phyloP scores from a whole-genome alignment of 2,888 invertebrate species.

The Blomia tropicalis region DNA sequence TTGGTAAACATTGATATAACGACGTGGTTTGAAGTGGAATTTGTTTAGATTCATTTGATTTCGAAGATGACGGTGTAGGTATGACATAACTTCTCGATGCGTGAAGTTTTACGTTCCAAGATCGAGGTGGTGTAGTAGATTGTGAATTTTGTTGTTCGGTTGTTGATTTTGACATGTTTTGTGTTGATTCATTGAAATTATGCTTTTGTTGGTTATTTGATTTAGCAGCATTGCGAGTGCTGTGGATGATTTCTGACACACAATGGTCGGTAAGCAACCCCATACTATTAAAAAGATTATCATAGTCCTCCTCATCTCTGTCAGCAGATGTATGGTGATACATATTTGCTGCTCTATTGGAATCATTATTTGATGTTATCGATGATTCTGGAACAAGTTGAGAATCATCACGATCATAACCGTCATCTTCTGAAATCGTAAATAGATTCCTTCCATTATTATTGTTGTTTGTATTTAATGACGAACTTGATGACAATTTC shows the following conservation, averaged over 20 bases:
- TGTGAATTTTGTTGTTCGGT: no score
- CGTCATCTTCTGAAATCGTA: neutral
- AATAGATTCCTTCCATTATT: neutral
- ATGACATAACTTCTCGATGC: neutral
- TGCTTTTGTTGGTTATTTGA: neutral
- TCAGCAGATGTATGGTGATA: no score
- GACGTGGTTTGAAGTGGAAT: neutral
- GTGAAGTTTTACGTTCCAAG: constrained; percentile 7
- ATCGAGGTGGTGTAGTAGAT: neutral
- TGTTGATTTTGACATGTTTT: neutral
- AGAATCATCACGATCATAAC: neutral
- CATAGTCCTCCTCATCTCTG: neutral
- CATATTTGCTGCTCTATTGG: no score
- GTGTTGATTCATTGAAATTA: neutral
- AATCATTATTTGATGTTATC: no score
- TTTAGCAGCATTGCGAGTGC: neutral
- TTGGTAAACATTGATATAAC: neutral
- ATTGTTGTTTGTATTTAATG: neutral
- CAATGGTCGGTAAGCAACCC: neutral
- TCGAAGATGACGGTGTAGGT: neutral
- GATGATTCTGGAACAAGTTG: no score
- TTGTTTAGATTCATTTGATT: neutral
- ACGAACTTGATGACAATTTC: neutral
- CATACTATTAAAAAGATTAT: neutral
- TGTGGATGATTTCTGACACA: neutral